These are phyloP conservation scores for Drosophila yakuba DNA, from an alignment of 1,140 invertebrate genomes.

Conservation along the genomic window DNA sequence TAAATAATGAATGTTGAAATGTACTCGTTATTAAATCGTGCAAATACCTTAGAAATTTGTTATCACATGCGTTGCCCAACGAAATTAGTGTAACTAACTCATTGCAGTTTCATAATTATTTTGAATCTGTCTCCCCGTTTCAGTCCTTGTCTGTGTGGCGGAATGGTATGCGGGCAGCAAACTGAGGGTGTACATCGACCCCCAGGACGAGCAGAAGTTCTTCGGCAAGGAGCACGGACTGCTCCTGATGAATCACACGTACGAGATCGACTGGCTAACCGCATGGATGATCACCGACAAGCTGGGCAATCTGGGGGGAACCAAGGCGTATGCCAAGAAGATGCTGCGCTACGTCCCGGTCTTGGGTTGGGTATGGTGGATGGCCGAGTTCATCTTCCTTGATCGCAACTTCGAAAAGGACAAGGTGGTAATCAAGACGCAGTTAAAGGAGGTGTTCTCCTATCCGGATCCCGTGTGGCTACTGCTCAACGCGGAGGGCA, in stretches of 20 bases:
- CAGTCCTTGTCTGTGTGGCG: slow-evolving; percentile 95
- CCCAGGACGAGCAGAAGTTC: slow-evolving; percentile 90
- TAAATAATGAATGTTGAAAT: no score
- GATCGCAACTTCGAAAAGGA: slow-evolving; percentile 97
- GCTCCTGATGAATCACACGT: slow-evolving; percentile 97
- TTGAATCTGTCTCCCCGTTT: not conserved
- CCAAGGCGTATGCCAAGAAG: slow-evolving; percentile 97
- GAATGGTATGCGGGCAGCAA: slow-evolving; percentile 96
- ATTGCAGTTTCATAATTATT: no score
- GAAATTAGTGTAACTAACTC: no score
- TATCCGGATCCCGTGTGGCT: slow-evolving; percentile 95
- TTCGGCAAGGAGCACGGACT: slow-evolving; percentile 95
- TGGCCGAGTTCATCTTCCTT: slow-evolving; percentile 96
- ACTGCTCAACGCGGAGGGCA: slow-evolving; percentile 96
- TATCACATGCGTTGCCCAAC: no score
- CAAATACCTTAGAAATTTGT: no score
- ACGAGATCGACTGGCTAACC: slow-evolving; percentile 97
- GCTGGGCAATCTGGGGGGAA: slow-evolving; percentile 91
- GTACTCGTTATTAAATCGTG: no score
- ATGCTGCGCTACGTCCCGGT: slow-evolving; percentile 95
- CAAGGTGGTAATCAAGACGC: slow-evolving; percentile 91
- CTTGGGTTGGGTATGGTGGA: slow-evolving; percentile 97
- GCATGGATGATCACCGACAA: slow-evolving; percentile 94
- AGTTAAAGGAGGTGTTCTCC: slow-evolving; percentile 92
- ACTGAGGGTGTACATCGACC: slow-evolving; percentile 90